These are phyloP conservation scores for Hyles vespertilio DNA, from an alignment of 1,140 invertebrate genomes.

Conservation along the genomic window DNA sequence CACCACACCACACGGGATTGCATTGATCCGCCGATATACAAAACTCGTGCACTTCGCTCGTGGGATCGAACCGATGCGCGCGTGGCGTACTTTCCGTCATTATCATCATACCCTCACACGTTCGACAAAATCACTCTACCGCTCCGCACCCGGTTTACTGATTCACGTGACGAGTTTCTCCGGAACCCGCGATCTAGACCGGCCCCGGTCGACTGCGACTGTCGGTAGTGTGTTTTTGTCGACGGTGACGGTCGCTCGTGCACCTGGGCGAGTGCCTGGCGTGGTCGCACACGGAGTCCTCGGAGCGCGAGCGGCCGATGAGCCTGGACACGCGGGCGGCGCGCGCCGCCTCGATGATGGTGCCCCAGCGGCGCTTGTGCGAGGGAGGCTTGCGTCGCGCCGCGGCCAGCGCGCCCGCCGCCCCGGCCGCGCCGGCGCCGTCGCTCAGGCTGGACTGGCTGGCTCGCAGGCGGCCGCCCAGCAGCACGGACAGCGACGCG, in stretches of 20 bases:
- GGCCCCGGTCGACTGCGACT: too few relatives aligned
- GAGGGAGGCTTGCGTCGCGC: conserved; percentile 75
- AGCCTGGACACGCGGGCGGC: conserved; percentile 64
- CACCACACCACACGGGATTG: neutral
- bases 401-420: conserved; percentile 10
- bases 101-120: too few relatives aligned
- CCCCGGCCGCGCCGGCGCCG: conserved; percentile 21
- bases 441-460: conserved; percentile 59
- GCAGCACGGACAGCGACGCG: conserved; percentile 58
- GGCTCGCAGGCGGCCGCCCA: conserved; percentile 53
- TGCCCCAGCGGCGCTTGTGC: conserved; percentile 86
- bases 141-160: too few relatives aligned
- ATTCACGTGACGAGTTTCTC: too few relatives aligned
- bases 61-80: too few relatives aligned
- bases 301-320: conserved; percentile 82
- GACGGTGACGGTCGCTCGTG: too few relatives aligned
- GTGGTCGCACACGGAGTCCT: conserved; percentile 89
- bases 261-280: conserved; percentile 68
- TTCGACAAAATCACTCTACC: too few relatives aligned
- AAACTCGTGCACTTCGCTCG: too few relatives aligned
- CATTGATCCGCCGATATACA: too few relatives aligned
- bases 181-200: too few relatives aligned
- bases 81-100: too few relatives aligned
- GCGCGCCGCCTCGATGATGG: conserved; percentile 90
- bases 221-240: too few relatives aligned